phyloP scores from a whole-genome alignment of 2,888 invertebrate species.

The Drosophila kambysellisi region DNA sequence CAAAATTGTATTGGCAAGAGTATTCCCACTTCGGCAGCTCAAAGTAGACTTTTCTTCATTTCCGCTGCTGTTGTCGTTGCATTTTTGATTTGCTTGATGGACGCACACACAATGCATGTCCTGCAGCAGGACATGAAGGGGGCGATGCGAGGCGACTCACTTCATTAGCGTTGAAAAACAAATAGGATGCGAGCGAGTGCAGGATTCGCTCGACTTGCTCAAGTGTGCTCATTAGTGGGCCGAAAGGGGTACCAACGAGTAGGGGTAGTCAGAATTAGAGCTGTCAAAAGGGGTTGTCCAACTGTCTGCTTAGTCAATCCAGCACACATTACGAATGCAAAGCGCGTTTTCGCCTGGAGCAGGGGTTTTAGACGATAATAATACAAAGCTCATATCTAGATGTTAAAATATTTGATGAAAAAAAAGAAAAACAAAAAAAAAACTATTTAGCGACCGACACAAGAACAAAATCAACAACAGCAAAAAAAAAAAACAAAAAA shows the following conservation, averaged over 20 bases:
- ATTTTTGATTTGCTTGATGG: constrained; percentile 69
- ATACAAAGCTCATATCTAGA: constrained; percentile 79
- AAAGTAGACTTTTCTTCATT: too few species aligned
- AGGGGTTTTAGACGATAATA: constrained; percentile 43
- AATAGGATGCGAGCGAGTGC: constrained; percentile 58
- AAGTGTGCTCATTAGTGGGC: constrained; percentile 73
- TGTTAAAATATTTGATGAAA: constrained; percentile 62
- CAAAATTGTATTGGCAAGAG: constrained; percentile 15
- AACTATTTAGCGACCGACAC: constrained; percentile 42
- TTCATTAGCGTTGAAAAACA: constrained; percentile 64
- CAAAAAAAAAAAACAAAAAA: neutral
- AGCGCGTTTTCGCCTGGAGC: constrained; percentile 39
- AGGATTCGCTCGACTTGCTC: constrained; percentile 51
- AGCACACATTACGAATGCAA: constrained; percentile 46
- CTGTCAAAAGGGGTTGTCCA: constrained; percentile 45
- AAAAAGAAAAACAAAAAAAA: neutral
- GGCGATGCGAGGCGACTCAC: constrained; percentile 24
- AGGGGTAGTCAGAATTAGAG: constrained; percentile 7
- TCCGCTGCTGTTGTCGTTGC: constrained; percentile 1
- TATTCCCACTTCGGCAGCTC: constrained; percentile 25
- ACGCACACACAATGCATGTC: constrained; percentile 69
- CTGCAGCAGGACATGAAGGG: constrained; percentile 58
- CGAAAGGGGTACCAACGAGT: constrained; percentile 14
- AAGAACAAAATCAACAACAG: constrained; percentile 8
- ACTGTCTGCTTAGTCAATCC: constrained; percentile 28